phyloP scores from a whole-genome alignment of 2,113 vertebrate genomes.

The Empidonax traillii region DNA sequence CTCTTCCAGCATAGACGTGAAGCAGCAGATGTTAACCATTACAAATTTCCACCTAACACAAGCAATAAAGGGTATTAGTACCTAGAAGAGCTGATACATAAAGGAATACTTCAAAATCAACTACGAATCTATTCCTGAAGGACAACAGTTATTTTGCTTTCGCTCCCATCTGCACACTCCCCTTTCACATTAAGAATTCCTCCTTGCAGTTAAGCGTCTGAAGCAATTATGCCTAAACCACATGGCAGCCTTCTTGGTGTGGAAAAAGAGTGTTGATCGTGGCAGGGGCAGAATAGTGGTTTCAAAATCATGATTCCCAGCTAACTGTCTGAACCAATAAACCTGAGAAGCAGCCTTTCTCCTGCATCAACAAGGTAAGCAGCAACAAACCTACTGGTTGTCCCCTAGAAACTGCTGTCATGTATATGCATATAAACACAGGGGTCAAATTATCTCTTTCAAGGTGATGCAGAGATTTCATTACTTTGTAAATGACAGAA shows the following conservation, averaged over 20 bases:
- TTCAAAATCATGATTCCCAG: not conserved
- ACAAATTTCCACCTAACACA: not conserved
- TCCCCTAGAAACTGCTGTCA: not conserved
- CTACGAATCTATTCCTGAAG: not conserved
- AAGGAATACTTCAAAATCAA: not conserved
- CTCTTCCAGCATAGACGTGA: not conserved
- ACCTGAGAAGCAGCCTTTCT: not conserved
- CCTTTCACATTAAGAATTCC: not conserved
- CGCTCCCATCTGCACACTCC: not conserved
- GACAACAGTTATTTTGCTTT: not conserved
- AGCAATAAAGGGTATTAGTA: not conserved
- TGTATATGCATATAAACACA: not conserved
- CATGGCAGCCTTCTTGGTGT: not conserved
- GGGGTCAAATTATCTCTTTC: constrained; percentile 28
- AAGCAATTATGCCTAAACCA: not conserved
- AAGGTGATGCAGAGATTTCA: constrained; percentile 45
- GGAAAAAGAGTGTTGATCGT: not conserved
- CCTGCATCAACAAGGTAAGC: not conserved
- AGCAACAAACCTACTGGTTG: not conserved
- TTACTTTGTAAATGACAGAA: constrained; percentile 24
- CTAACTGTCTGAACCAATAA: not conserved
- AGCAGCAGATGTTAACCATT: not conserved
- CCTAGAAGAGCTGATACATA: not conserved
- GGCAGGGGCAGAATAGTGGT: not conserved
- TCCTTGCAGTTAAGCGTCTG: not conserved